Evolutionary conservation across 2,888 invertebrate species (phyloP).

Genomic region (Melikaiella ostensackeni): DNA sequence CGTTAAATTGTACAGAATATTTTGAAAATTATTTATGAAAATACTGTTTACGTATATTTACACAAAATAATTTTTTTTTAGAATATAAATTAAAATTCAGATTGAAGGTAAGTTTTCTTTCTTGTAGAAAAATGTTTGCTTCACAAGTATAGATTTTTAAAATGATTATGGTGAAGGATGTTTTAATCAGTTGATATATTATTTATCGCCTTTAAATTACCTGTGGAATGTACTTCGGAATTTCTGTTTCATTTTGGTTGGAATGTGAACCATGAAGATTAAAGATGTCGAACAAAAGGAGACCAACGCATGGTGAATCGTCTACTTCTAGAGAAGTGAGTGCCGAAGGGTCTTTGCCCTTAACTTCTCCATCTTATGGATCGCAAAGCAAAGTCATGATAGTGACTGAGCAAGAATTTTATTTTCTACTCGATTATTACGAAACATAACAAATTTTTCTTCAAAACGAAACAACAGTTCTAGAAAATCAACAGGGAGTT

Average conservation of each 20-base stretch:
- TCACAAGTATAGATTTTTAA: too few relatives aligned
- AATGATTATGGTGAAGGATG: not conserved
- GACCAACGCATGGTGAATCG: not conserved
- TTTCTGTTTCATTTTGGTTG: not conserved
- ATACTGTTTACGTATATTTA: not conserved
- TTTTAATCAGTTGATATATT: not conserved
- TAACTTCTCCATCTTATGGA: not conserved
- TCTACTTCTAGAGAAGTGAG: not conserved
- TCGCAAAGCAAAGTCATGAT: not conserved
- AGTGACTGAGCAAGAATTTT: not conserved
- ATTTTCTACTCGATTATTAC: not conserved
- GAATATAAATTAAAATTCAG: not conserved
- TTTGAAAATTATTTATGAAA: not conserved
- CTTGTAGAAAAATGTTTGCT: not conserved
- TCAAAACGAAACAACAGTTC: too few relatives aligned
- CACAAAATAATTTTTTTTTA: not conserved
- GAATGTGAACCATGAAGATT: not conserved
- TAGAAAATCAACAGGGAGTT: too few relatives aligned
- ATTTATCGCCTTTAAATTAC: too few relatives aligned
- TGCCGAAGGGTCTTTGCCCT: slow-evolving; percentile 8
- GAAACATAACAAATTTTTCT: not conserved
- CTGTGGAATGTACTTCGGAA: not conserved
- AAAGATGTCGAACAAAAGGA: not conserved
- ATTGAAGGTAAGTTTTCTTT: not conserved
- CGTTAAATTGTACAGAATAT: not conserved